A percentile compares a stretch with the other conserved stretches of the same genome.
Evolutionary conservation across 2,797 vertebrate species (phyloP).

Genomic region (Melanotaenia pygmaea): DNA sequence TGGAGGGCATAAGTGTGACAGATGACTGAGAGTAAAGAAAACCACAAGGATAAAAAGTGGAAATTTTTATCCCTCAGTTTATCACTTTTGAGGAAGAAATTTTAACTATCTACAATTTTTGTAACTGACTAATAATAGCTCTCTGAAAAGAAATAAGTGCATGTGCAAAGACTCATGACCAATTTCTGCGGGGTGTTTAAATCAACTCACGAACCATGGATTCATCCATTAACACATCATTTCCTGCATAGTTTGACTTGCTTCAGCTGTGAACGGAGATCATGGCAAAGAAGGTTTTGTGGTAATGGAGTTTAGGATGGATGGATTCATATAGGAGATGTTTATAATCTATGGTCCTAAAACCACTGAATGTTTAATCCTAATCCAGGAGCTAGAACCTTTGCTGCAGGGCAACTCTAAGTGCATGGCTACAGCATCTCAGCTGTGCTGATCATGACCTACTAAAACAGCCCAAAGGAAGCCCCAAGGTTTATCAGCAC

Average conservation of each 20-base stretch:
- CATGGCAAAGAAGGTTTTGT: conserved; percentile 28
- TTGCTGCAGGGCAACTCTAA: conserved; percentile 14
- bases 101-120: conserved; percentile 10
- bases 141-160: not conserved
- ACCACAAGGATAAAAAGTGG: not conserved
- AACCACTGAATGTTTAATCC: conserved; percentile 67
- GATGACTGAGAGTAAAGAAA: conserved; percentile 16
- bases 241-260: conserved; percentile 35
- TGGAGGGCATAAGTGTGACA: not conserved
- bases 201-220: conserved; percentile 14
- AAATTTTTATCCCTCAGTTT: conserved; percentile 7
- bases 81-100: conserved; percentile 19
- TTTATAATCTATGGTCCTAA: conserved; percentile 65
- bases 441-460: conserved; percentile 7
- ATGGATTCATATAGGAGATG: conserved; percentile 53
- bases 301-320: conserved; percentile 51
- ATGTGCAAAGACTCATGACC: not conserved
- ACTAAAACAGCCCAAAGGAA: conserved; percentile 9
- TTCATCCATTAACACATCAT: conserved; percentile 36
- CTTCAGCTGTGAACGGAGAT: conserved; percentile 12
- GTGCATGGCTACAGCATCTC: conserved; percentile 15
- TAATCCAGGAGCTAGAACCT: conserved; percentile 70
- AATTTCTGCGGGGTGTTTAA: conserved; percentile 2
- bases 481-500: not conserved
- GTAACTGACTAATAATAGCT: not conserved